These are phyloP conservation scores for Conopomorpha cramerella DNA, from an alignment of 1,140 invertebrate genomes.

Conservation along the genomic window DNA sequence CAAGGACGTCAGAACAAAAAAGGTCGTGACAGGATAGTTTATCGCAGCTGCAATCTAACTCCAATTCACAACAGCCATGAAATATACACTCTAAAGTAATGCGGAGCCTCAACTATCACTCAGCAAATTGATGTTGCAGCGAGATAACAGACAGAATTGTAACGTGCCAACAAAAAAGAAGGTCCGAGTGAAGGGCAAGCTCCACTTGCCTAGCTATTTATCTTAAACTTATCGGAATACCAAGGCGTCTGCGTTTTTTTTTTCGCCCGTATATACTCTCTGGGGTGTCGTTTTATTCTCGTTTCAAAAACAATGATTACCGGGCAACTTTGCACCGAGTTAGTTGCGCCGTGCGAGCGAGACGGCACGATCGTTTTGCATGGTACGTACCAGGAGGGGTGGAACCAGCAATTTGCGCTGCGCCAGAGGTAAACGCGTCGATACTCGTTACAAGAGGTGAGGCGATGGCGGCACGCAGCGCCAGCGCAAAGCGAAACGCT, in stretches of 20 bases:
- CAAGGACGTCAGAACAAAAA: no score
- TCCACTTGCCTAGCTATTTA: slow-evolving; percentile 48
- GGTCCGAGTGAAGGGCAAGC: slow-evolving; percentile 26
- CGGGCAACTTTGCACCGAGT: slow-evolving; percentile 12
- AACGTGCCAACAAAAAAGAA: slow-evolving; percentile 31
- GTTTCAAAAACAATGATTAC: slow-evolving; percentile 47
- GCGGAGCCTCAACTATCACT: slow-evolving; percentile 18
- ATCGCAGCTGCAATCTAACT: no score
- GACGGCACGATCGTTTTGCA: slow-evolving; percentile 43
- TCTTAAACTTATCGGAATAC: slow-evolving; percentile 51
- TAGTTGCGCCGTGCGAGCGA: slow-evolving; percentile 21
- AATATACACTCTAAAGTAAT: no score
- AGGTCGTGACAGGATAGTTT: no score
- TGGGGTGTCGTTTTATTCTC: slow-evolving; percentile 35
- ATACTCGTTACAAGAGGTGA: slow-evolving; percentile 19
- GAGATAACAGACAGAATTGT: slow-evolving; percentile 24
- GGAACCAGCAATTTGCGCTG: slow-evolving; percentile 46
- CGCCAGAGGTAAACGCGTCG: slow-evolving; percentile 23
- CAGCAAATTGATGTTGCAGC: slow-evolving; percentile 15
- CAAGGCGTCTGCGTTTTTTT: slow-evolving; percentile 31
- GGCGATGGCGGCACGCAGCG: slow-evolving; percentile 9
- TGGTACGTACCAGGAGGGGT: slow-evolving; percentile 42
- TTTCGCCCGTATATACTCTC: slow-evolving; percentile 35
- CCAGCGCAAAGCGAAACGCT: no score
- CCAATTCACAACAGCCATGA: no score